Evolutionary conservation across 2,888 invertebrate genomes (phyloP), one percentile per base, ranked within the genome.

Genomic region (Sphinx pinastri): DNA sequence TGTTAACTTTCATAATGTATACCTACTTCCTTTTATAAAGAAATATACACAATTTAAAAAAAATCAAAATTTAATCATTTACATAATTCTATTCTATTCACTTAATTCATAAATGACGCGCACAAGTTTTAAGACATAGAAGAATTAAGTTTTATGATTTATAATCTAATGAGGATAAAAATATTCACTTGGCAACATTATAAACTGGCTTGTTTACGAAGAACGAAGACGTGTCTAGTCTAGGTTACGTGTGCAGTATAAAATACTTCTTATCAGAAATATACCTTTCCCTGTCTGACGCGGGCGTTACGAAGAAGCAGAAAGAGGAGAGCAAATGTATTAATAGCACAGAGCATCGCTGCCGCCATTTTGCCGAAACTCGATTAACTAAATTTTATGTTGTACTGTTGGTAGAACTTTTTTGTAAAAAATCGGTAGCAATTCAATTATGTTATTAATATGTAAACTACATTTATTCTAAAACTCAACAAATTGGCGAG

Each of bases 171-270:
- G 49, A 13, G 63, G 63, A 47, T 19, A 63, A 63, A 63, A 63
- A 47, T 13, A 13, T 16, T 49, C 13, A 25, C 67, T 70, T 88
- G 88, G 92, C 88, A 92, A 88, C 89, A 88, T 86, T 77, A 75
- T 71, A 71, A 75, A 79, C 81, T 79, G 80, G 85, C 87, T 92
- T 93, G 92, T 93, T 93, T 93, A 92, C 91, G 88, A 89, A 87
- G 86, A 88, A 85, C 88, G 89, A 89, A 90, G 92, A 93, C 93
- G 93, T 93, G 93, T 93, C 92, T 91, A 85, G 84, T 93, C 92
- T 91, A 85, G 84, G 91, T 93, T 93, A 93, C 93, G 93, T 93
- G 88, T 91, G 89, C 91, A 88, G 85, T 87, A 86, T 88, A 87
- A 85, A 80, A 84, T 82, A 83, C 82, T 79, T 83, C 83, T 84